phyloP scores from a whole-genome alignment of 1,140 invertebrate species.

The Hermatobates lingyangjiaoensis region DNA sequence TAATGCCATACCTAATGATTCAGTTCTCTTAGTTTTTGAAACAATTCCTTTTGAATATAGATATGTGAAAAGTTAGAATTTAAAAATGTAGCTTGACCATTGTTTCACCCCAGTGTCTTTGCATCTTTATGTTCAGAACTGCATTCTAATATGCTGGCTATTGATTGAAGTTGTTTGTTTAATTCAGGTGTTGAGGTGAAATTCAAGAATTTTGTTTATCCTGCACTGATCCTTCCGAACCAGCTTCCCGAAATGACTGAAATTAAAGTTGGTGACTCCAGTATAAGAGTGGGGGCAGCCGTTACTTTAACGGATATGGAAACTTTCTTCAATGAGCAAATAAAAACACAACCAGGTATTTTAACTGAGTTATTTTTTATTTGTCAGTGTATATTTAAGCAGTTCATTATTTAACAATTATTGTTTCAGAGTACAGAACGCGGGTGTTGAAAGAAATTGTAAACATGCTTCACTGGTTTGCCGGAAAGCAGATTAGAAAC shows the following conservation, averaged over 20 bases:
- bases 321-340: constrained; percentile 8
- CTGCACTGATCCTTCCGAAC: constrained; percentile 57
- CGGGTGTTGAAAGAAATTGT: constrained; percentile 51
- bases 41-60: no score
- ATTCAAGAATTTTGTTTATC: constrained; percentile 68
- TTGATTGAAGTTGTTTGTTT: no score
- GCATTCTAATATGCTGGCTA: no score
- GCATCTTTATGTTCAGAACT: no score
- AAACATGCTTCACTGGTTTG: constrained; percentile 85
- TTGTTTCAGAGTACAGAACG: constrained; percentile 33
- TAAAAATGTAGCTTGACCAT: no score
- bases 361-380: no score
- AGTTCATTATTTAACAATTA: not conserved
- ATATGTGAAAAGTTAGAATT: no score
- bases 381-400: not conserved
- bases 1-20: no score
- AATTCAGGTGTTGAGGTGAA: constrained; percentile 62
- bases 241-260: constrained; percentile 46
- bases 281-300: constrained; percentile 55
- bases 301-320: constrained; percentile 59
- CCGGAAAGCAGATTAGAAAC: constrained; percentile 82
- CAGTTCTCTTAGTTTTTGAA: no score
- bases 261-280: constrained; percentile 31
- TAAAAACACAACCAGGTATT: constrained; percentile 27
- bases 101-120: no score